These are phyloP conservation scores for Chaetops frenatus DNA, from an alignment of 2,113 vertebrate species.

Conservation along the genomic window DNA sequence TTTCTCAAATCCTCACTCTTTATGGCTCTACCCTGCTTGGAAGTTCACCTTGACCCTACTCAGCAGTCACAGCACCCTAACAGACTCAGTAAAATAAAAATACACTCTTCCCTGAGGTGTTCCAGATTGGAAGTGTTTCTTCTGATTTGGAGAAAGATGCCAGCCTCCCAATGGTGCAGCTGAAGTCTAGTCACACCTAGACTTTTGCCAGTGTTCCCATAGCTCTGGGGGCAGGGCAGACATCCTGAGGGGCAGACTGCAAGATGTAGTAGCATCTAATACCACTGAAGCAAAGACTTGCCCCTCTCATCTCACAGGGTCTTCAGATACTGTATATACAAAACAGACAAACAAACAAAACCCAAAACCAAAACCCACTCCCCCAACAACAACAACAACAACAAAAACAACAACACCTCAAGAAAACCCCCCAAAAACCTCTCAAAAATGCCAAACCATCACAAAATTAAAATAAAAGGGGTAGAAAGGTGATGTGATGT, in stretches of 20 bases:
- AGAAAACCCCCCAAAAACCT: no score
- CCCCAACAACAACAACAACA: no score
- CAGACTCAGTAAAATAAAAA: background rate
- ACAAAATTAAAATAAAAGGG: background rate
- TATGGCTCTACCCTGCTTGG: background rate
- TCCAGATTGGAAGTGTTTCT: background rate
- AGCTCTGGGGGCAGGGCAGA: background rate
- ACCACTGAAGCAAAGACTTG: background rate
- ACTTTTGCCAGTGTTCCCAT: background rate
- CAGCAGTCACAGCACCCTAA: background rate
- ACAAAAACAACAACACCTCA: no score
- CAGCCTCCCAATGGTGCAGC: background rate
- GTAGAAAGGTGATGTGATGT: background rate
- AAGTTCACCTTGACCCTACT: background rate
- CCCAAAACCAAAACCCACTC: no score
- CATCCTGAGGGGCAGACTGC: background rate
- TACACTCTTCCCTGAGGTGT: background rate
- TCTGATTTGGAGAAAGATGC: background rate
- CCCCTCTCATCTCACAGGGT: background rate
- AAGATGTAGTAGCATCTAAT: background rate
- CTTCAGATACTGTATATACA: background rate
- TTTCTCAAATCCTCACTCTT: background rate
- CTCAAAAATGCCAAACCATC: no score
- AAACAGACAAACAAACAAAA: background rate
- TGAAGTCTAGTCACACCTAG: background rate